phyloP scores from a whole-genome alignment of 2,797 vertebrate species.

The Anniella stebbinsi region DNA sequence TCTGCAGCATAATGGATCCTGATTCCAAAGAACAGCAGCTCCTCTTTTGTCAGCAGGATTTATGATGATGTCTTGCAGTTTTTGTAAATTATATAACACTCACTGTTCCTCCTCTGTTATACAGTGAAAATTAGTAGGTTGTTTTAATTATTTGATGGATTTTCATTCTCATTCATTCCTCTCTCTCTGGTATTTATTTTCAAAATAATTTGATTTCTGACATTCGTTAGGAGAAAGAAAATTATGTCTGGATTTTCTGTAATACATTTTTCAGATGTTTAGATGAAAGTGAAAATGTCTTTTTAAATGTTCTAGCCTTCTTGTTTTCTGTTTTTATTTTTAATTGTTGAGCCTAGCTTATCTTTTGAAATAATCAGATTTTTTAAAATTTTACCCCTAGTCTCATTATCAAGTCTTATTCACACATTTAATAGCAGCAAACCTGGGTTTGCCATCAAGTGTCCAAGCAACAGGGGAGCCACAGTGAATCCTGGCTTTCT shows the following conservation, averaged over 20 bases:
- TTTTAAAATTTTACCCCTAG: background rate
- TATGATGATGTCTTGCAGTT: slow-evolving; percentile 72
- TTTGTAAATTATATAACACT: slow-evolving; percentile 79
- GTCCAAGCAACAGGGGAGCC: background rate
- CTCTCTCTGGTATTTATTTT: slow-evolving; percentile 72
- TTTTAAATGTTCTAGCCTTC: slow-evolving; percentile 47
- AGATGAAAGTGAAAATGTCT: slow-evolving; percentile 57
- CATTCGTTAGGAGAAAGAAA: slow-evolving; percentile 55
- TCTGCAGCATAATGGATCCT: slow-evolving; percentile 64
- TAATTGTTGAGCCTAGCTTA: slow-evolving; percentile 10
- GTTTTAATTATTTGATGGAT: slow-evolving; percentile 78
- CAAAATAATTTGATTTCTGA: slow-evolving; percentile 61
- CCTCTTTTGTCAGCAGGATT: slow-evolving; percentile 74
- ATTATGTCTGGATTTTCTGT: slow-evolving; percentile 53
- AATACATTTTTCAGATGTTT: slow-evolving; percentile 62
- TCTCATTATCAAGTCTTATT: background rate
- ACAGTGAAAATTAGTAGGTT: slow-evolving; percentile 76
- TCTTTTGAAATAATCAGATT: slow-evolving; percentile 51
- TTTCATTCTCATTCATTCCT: slow-evolving; percentile 57
- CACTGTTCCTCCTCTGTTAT: slow-evolving; percentile 72
- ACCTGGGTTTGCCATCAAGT: background rate
- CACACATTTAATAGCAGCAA: background rate
- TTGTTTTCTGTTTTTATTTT: background rate
- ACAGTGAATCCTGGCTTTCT: background rate
- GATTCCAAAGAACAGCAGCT: slow-evolving; percentile 67